Conservation (phyloP, 2,888 invertebrate genomes). For the Bembecia ichneumoniformis region DNA sequence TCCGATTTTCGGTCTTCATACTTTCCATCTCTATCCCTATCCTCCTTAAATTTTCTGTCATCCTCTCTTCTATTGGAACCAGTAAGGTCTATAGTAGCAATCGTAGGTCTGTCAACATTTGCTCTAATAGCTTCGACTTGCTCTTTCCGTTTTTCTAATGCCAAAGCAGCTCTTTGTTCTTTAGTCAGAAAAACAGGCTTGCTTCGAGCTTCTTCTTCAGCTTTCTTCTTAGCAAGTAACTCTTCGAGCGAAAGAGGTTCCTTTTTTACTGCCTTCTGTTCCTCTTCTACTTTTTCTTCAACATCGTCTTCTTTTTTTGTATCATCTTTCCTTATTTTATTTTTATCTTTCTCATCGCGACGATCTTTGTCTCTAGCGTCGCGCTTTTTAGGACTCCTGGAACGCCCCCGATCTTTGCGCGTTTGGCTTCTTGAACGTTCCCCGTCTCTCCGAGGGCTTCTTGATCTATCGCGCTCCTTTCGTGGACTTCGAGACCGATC, state of each 20-base stretch:
- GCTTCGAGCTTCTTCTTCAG: constrained; percentile 93
- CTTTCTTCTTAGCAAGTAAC: constrained; percentile 94
- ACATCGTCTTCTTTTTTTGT: constrained; percentile 46
- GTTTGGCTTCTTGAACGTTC: constrained; percentile 36
- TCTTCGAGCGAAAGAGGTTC: constrained; percentile 98
- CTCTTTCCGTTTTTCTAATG: constrained; percentile 89
- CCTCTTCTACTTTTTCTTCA: constrained; percentile 53
- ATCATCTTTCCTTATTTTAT: constrained; percentile 46
- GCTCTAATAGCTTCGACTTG: constrained; percentile 88
- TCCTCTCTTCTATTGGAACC: constrained; percentile 67
- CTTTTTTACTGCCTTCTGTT: constrained; percentile 47
- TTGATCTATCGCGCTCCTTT: constrained; percentile 4
- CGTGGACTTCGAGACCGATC: constrained; percentile 50
- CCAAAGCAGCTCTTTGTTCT: constrained; percentile 93
- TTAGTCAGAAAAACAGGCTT: constrained; percentile 98
- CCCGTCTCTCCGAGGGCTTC: constrained; percentile 37
- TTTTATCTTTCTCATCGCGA: constrained; percentile 53
- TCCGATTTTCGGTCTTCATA: constrained; percentile 68
- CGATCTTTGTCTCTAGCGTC: constrained; percentile 47
- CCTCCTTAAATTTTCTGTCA: constrained; percentile 50
- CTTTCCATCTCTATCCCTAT: constrained; percentile 55
- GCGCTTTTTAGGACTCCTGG: constrained; percentile 54
- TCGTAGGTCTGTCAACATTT: constrained; percentile 65
- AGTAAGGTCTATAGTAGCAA: constrained; percentile 59
- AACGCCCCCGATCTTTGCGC: constrained; percentile 42